Conservation (phyloP, 2,797 vertebrate species). For the Periparus ater region DNA sequence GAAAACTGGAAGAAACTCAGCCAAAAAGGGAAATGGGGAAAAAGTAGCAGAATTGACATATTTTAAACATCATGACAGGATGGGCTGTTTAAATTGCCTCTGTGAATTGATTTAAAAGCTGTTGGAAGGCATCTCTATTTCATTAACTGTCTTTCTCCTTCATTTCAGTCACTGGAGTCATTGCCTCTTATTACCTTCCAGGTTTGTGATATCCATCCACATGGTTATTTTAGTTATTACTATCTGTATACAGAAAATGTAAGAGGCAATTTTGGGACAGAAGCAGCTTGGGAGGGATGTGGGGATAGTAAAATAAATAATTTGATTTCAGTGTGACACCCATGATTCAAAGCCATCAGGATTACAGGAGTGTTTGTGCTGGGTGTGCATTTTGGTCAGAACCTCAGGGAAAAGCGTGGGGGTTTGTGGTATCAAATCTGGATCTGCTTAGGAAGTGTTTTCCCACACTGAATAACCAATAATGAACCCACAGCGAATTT, state of each 20-base stretch:
- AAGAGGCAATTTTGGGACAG: constrained; percentile 49
- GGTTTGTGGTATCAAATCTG: background rate
- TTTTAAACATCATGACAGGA: constrained; percentile 71
- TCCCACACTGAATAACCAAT: background rate
- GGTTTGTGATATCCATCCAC: constrained; percentile 68
- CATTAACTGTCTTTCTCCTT: constrained; percentile 74
- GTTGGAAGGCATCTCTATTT: constrained; percentile 72
- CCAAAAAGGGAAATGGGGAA: constrained; percentile 39
- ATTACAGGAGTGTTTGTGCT: background rate
- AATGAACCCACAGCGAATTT: background rate
- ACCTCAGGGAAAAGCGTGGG: accelerated
- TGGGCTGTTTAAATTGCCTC: constrained; percentile 73
- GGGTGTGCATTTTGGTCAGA: background rate
- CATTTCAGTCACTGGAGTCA: constrained; percentile 70
- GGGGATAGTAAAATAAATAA: constrained; percentile 44
- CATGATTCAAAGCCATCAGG: constrained; percentile 13
- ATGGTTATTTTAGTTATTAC: constrained; percentile 69
- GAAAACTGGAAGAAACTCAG: constrained; percentile 15
- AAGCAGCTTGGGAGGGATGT: background rate
- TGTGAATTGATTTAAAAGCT: constrained; percentile 78
- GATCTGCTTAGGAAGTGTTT: background rate
- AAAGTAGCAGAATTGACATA: constrained; percentile 66
- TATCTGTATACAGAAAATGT: constrained; percentile 49
- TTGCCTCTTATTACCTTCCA: constrained; percentile 71
- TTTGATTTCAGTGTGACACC: constrained; percentile 42